These are phyloP conservation scores for Isichthys henryi DNA, from an alignment of 2,113 vertebrate genomes.

Conservation along the genomic window DNA sequence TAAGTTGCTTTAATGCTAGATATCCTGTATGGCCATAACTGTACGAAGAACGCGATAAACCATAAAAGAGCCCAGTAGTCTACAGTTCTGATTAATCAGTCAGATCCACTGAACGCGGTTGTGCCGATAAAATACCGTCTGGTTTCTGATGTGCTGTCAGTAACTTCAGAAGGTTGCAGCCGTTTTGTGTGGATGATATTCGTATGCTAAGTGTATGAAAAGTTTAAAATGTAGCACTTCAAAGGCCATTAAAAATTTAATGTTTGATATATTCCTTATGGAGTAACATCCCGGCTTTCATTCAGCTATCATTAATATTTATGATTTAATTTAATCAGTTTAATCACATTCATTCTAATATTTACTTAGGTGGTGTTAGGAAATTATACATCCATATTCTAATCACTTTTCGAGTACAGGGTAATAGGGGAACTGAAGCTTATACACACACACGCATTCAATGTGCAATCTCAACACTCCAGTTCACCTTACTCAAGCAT, in stretches of 20 bases:
- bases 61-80: background rate
- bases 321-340: background rate
- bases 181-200: background rate
- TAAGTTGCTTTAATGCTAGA: background rate
- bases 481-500: too few relatives aligned
- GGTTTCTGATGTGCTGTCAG: background rate
- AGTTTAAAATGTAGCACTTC: background rate
- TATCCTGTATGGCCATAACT: background rate
- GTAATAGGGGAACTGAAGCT: background rate
- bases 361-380: background rate
- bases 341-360: background rate
- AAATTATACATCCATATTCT: background rate
- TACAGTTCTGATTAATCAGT: background rate
- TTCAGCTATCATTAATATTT: background rate
- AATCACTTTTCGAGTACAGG: background rate
- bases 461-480: background rate
- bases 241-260: background rate
- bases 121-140: background rate
- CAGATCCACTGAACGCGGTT: background rate
- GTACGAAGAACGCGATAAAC: background rate
- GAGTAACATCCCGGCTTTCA: background rate
- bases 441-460: background rate
- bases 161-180: background rate
- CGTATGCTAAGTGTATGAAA: background rate
- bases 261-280: background rate